Evolutionary conservation across 2,113 vertebrate species (phyloP), one percentile per base, ranked within the genome.

Genomic region (Lagopus muta): DNA sequence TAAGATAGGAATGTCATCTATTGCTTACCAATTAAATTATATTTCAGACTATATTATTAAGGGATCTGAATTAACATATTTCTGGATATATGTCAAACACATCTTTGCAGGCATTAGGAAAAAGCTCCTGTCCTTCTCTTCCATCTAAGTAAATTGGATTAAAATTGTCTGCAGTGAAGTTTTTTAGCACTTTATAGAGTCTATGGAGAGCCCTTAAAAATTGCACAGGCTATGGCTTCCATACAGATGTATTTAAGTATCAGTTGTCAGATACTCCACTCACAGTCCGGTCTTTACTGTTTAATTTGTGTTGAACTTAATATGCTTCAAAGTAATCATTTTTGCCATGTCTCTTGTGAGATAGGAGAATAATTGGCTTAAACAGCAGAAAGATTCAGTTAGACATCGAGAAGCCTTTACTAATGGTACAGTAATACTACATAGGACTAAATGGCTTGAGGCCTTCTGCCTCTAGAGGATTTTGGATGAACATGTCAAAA

Each of bases 351-450:
- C 79, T 93, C 82, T 43, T 52, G 76, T 14, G 60, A 47, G 18
- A 90, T 13, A 83, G 83, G 61, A 86, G 88, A 93, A 69, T 67
- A 88, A 93, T 86, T 95, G 57, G 57, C 82, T 94, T 95, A 94
- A 95, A 83, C 83, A 90, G 95, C 91, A 95, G 82, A 75, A 95
- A 83, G 61, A 81, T 92, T 79, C 60, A 13, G 19, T 86, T 92
- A 90, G 83, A 83, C 73, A 67, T 88, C 81, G 81, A 86, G 76
- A 93, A 94, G 82, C 52, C 82, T 90, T 96, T 83, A 60, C 60
- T 91, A 91, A 90, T 86, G 34, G 80, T 69, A 65, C 32, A 81
- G 80, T 71, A 88, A 88, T 83, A 80, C 92, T 80, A 64, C 79
- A 93, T 32, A 64, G 70, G 60, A 88, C 71, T 93, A 93, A 93